A percentile compares a stretch with the other conserved stretches of the same genome.
phyloP scores from a whole-genome alignment of 1,140 invertebrate species.

The Aricia agestis region DNA sequence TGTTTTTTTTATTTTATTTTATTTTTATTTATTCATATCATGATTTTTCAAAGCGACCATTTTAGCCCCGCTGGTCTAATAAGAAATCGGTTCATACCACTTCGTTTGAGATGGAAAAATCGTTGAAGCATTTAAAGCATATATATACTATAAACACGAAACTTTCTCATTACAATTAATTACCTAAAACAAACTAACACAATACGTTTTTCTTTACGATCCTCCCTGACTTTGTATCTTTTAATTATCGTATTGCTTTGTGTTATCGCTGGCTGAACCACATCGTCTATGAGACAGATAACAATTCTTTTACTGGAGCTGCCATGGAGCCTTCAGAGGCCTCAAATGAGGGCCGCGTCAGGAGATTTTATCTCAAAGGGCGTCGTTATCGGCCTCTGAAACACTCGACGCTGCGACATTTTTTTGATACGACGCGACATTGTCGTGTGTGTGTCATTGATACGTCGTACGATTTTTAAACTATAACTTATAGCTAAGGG shows the following conservation, averaged over 20 bases:
- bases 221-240: neutral
- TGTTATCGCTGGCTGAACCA: neutral
- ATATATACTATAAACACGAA: too few relatives aligned
- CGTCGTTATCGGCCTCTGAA: conserved; percentile 42
- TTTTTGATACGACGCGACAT: conserved; percentile 26
- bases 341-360: conserved; percentile 19
- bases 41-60: too few relatives aligned
- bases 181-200: neutral
- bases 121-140: too few relatives aligned
- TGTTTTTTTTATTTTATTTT: too few relatives aligned
- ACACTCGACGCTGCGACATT: conserved; percentile 37
- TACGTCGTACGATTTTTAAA: conserved; percentile 17
- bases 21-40: too few relatives aligned
- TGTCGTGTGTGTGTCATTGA: too few relatives aligned
- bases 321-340: conserved; percentile 18
- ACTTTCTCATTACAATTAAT: neutral
- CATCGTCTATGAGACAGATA: conserved; percentile 4
- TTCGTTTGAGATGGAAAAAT: too few relatives aligned
- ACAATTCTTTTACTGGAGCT: conserved; percentile 10
- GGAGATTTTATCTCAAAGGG: conserved; percentile 48
- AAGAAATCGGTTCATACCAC: too few relatives aligned
- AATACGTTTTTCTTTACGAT: neutral
- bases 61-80: too few relatives aligned
- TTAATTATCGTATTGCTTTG: conserved; percentile 10
- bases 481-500: too few relatives aligned